Evolutionary conservation across 2,113 vertebrate species (phyloP).

Genomic region (Synchiropus splendidus): DNA sequence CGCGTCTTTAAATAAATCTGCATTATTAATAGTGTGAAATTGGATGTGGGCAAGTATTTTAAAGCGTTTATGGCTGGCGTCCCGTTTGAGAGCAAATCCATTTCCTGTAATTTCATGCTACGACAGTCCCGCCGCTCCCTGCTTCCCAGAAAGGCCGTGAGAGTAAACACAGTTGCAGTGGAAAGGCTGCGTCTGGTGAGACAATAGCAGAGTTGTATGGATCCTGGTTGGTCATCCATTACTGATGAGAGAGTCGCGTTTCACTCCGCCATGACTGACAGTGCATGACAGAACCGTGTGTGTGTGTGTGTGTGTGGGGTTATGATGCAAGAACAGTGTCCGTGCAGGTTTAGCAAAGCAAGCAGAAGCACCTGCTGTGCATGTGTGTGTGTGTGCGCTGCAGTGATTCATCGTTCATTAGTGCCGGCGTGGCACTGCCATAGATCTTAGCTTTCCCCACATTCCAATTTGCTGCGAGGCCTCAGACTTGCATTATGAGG

Average conservation of each 20-base stretch:
- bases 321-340: no score
- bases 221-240: conserved; percentile 23
- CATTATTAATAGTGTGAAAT: no score
- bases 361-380: background rate
- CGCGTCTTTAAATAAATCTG: no score
- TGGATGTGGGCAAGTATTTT: no score
- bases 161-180: conserved; percentile 25
- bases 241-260: conserved; percentile 36
- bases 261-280: conserved; percentile 15
- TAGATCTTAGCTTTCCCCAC: conserved; percentile 31
- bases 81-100: conserved; percentile 16
- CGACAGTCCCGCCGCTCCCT: background rate
- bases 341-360: conserved; percentile 10
- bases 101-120: conserved; percentile 5
- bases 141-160: conserved; percentile 5
- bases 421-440: conserved; percentile 18
- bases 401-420: conserved; percentile 48
- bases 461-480: conserved; percentile 48
- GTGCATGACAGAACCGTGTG: background rate
- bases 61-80: no score
- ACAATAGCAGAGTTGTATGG: conserved; percentile 22
- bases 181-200: conserved; percentile 21
- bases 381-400: conserved; percentile 7
- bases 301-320: background rate
- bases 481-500: conserved; percentile 45